Conservation (phyloP, 2,113 vertebrate genomes). For the Paralichthys olivaceus region DNA sequence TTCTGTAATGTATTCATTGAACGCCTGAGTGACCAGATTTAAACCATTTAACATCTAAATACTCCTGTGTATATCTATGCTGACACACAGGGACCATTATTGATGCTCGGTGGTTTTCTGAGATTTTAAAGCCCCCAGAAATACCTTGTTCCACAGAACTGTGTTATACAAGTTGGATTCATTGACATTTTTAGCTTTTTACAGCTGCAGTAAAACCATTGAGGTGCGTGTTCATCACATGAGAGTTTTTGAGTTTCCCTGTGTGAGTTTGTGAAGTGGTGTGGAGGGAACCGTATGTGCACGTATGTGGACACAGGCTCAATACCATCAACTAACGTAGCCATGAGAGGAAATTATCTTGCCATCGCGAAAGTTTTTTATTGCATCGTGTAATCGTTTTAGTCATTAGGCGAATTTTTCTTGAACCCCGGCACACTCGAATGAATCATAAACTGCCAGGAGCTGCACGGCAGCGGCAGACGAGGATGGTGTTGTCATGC, state of each 20-base stretch:
- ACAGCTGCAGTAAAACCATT: conserved; percentile 47
- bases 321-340: neutral
- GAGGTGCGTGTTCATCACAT: conserved; percentile 55
- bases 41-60: conserved; percentile 5
- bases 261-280: conserved; percentile 7
- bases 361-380: conserved; percentile 27
- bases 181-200: conserved; percentile 53
- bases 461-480: conserved; percentile 12
- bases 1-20: too few species aligned
- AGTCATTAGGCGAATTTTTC: conserved; percentile 26
- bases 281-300: neutral
- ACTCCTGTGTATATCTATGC: conserved; percentile 2
- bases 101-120: conserved; percentile 55
- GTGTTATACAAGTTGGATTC: conserved; percentile 58
- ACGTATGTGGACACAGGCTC: neutral
- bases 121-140: conserved; percentile 54
- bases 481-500: conserved; percentile 14
- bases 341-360: conserved; percentile 1
- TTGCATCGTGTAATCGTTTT: conserved; percentile 25
- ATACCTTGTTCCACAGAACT: conserved; percentile 17
- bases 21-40: neutral
- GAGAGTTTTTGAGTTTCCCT: too few species aligned
- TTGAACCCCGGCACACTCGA: conserved; percentile 8
- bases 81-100: conserved; percentile 31
- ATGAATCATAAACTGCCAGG: neutral